A percentile compares a stretch with the other conserved stretches of the same genome.
Conservation (phyloP, 30 jellyfish, hydroid and myxozoan species). For the Aurelia sp. region DNA sequence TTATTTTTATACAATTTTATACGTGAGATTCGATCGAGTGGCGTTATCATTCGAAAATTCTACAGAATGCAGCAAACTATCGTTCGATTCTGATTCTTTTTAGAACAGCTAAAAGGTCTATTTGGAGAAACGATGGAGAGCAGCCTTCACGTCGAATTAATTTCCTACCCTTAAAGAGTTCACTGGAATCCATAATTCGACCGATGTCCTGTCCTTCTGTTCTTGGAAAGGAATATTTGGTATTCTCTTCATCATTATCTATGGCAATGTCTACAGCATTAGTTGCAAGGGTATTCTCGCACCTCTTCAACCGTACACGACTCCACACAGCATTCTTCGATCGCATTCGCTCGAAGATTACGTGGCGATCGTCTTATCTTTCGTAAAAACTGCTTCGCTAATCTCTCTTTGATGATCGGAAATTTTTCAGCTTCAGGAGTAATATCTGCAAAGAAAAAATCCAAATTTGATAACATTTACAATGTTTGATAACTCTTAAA, state of each 20-base stretch:
- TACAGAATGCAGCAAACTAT: too few species aligned
- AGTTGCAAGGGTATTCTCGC: constrained; percentile 53
- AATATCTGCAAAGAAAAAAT: constrained; percentile 7
- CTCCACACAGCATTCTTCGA: constrained; percentile 58
- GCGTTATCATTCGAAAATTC: too few species aligned
- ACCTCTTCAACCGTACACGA: constrained; percentile 67
- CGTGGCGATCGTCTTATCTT: constrained; percentile 40
- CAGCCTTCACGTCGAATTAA: not conserved
- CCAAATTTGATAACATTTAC: too few species aligned
- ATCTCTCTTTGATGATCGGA: constrained; percentile 36
- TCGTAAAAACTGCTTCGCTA: constrained; percentile 59
- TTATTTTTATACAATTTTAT: too few species aligned
- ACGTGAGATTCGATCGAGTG: too few species aligned
- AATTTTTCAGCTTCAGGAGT: constrained; percentile 12
- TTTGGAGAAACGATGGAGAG: not conserved
- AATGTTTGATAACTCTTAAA: too few species aligned
- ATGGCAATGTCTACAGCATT: too few species aligned
- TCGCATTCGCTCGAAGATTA: constrained; percentile 36
- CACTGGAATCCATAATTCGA: not conserved
- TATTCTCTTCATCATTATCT: too few species aligned
- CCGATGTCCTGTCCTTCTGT: not conserved
- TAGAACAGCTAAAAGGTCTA: too few species aligned
- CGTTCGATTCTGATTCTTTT: too few species aligned
- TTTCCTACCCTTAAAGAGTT: not conserved
- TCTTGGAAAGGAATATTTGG: not conserved